Percentiles rank a stretch among this genome's conserved stretches.
These are phyloP conservation scores for Coreoperca whiteheadi DNA, from an alignment of 2,113 vertebrate species.

Conservation along the genomic window DNA sequence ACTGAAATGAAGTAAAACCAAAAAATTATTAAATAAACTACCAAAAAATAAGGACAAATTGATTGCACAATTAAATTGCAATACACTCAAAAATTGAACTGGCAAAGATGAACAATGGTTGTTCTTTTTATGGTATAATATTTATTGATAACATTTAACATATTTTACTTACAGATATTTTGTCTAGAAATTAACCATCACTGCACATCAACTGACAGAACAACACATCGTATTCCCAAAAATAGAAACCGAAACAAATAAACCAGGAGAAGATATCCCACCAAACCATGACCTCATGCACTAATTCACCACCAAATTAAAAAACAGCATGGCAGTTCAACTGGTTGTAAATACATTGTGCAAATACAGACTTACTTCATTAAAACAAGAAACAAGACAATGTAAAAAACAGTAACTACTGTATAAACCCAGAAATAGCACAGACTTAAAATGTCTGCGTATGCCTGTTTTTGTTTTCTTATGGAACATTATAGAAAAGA, in stretches of 20 bases:
- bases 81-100: neutral
- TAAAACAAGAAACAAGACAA: slow-evolving; percentile 79
- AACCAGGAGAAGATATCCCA: slow-evolving; percentile 75
- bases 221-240: slow-evolving; percentile 83
- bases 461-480: slow-evolving; percentile 58
- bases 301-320: slow-evolving; percentile 77
- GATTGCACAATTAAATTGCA: neutral
- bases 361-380: slow-evolving; percentile 79
- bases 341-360: slow-evolving; percentile 74
- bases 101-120: slow-evolving; percentile 1
- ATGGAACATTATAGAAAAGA: slow-evolving; percentile 78
- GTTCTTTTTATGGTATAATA: slow-evolving; percentile 70
- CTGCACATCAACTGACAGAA: slow-evolving; percentile 86
- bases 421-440: slow-evolving; percentile 70
- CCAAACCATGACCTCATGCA: slow-evolving; percentile 89
- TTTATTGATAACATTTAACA: slow-evolving; percentile 83
- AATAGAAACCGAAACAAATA: slow-evolving; percentile 82
- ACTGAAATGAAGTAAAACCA: neutral
- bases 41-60: neutral
- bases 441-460: slow-evolving; percentile 74
- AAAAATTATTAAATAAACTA: neutral
- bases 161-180: slow-evolving; percentile 84
- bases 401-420: slow-evolving; percentile 76
- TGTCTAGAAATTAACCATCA: slow-evolving; percentile 87
- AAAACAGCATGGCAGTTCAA: slow-evolving; percentile 74